Evolutionary conservation across 2,797 vertebrate species (phyloP).

Genomic region (Antennarius maculatus): DNA sequence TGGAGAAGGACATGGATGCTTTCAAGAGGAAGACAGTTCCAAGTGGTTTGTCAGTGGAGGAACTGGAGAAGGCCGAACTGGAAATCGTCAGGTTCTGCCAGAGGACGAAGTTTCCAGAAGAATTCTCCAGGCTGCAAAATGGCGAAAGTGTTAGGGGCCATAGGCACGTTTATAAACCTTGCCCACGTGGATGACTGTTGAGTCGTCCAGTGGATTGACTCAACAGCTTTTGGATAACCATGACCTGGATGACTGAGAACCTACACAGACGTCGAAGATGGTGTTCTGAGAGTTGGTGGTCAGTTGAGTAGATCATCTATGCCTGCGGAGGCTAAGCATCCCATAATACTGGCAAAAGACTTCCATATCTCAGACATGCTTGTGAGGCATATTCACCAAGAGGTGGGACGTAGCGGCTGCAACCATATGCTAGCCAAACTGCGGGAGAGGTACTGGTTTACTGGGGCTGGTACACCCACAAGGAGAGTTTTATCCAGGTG

Average conservation of each 20-base stretch:
- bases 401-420: not conserved
- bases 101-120: not conserved
- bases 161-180: not conserved
- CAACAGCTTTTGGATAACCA: no score
- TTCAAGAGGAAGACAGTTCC: not conserved
- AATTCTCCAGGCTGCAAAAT: not conserved
- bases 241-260: no score
- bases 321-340: not conserved
- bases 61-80: no score
- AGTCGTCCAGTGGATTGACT: no score
- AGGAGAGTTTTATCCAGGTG: not conserved
- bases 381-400: not conserved
- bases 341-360: constrained; percentile 2
- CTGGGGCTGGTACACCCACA: not conserved
- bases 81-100: no score
- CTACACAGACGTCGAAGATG: not conserved
- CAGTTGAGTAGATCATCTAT: not conserved
- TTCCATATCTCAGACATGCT: not conserved
- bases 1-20: not conserved
- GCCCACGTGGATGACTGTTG: no score
- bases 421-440: not conserved
- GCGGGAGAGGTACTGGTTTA: not conserved
- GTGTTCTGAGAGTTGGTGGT: not conserved
- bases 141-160: not conserved
- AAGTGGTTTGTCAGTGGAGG: no score